These are phyloP conservation scores for Cataglyphis albicans DNA, from an alignment of 2,888 invertebrate genomes.

Conservation along the genomic window DNA sequence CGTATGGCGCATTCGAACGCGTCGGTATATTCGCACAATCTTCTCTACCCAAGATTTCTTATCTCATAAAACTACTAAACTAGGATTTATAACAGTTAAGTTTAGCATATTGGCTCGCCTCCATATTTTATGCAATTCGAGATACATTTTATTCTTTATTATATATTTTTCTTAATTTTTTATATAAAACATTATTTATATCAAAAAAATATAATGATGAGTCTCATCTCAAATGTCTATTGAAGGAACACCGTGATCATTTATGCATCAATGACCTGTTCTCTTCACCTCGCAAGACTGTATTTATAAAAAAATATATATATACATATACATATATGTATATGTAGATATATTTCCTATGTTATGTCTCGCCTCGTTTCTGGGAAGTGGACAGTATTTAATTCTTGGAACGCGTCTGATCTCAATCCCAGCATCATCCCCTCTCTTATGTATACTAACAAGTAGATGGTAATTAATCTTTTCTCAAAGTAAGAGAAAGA, in stretches of 20 bases:
- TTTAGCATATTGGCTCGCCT: neutral
- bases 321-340: neutral
- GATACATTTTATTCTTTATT: neutral
- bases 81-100: neutral
- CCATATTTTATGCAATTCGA: neutral
- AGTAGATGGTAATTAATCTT: conserved; percentile 64
- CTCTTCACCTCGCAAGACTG: neutral
- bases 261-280: neutral
- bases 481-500: conserved; percentile 19
- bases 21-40: conserved; percentile 77
- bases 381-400: conserved; percentile 14
- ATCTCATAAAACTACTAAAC: conserved; percentile 23
- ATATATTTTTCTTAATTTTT: neutral
- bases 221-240: neutral
- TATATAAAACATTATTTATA: neutral
- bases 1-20: conserved; percentile 76
- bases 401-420: conserved; percentile 33
- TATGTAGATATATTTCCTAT: neutral
- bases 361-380: conserved; percentile 21
- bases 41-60: conserved; percentile 59
- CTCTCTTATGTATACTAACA: conserved; percentile 15
- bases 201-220: neutral
- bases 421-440: conserved; percentile 2
- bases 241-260: neutral
- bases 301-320: conserved; percentile 16